Percentiles rank a stretch among this genome's conserved stretches.
Evolutionary conservation across 2,113 vertebrate species (phyloP).

Genomic region (Amblyornis subalaris): DNA sequence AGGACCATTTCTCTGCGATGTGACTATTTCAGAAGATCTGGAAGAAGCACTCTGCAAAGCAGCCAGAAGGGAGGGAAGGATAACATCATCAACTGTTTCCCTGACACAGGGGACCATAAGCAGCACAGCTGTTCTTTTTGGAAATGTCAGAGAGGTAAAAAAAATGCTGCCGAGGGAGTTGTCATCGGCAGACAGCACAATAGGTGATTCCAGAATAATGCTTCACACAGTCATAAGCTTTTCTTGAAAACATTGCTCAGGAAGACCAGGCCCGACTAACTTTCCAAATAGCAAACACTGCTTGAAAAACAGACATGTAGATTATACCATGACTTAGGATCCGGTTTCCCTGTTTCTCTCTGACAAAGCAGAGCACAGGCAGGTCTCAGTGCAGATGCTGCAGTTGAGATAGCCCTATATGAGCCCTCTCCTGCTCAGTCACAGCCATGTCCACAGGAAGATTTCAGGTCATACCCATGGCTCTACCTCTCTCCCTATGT

Average conservation of each 20-base stretch:
- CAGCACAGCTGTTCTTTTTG: constrained; percentile 39
- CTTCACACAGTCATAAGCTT: background rate
- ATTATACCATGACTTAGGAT: background rate
- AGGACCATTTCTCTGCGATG: background rate
- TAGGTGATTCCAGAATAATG: background rate
- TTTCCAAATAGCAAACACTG: background rate
- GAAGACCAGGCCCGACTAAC: background rate
- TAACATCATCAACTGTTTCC: background rate
- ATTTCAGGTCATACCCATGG: background rate
- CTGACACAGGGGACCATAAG: background rate
- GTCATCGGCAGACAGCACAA: background rate
- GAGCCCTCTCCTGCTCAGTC: background rate
- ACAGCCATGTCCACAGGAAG: background rate
- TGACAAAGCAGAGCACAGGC: background rate
- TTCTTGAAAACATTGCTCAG: background rate
- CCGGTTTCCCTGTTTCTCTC: background rate
- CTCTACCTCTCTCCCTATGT: background rate
- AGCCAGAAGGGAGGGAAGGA: background rate
- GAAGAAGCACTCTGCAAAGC: background rate
- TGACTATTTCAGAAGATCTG: background rate
- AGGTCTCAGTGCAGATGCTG: background rate
- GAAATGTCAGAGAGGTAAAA: constrained; percentile 1
- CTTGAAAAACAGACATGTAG: background rate
- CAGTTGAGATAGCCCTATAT: background rate
- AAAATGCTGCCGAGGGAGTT: background rate